phyloP scores from a whole-genome alignment of 2,888 invertebrate genomes.

The Seira sanloemensis region DNA sequence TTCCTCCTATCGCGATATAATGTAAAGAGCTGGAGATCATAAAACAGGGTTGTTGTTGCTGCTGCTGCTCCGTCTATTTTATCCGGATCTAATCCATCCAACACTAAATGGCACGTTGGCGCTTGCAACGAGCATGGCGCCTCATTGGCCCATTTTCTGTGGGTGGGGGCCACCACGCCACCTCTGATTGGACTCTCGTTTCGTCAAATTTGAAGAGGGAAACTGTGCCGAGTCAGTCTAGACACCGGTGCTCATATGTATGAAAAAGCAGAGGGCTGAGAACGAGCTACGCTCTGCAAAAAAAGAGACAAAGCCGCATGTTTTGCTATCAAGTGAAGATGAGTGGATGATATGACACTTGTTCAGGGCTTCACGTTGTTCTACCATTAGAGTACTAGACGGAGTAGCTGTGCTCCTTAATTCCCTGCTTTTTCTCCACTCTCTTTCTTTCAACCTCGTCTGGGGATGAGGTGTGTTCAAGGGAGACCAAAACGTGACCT shows the following conservation, averaged over 20 bases:
- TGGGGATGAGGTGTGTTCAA: too few relatives aligned
- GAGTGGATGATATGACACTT: background rate
- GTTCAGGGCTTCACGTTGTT: constrained; percentile 37
- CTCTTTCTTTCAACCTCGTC: too few relatives aligned
- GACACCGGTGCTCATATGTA: constrained; percentile 36
- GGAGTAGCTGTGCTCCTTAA: constrained; percentile 39
- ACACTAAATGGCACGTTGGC: constrained; percentile 20
- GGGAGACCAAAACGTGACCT: too few relatives aligned
- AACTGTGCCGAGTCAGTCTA: constrained; percentile 23
- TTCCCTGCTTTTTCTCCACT: background rate
- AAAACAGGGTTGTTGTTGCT: background rate
- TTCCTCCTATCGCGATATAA: too few relatives aligned
- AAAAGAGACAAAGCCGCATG: background rate
- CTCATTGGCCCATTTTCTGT: background rate
- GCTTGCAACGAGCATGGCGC: too few relatives aligned
- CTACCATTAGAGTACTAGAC: constrained; percentile 34
- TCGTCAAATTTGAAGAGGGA: constrained; percentile 32
- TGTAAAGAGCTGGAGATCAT: too few relatives aligned
- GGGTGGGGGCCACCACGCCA: constrained; percentile 17
- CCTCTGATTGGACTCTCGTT: constrained; percentile 11
- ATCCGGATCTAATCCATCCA: constrained; percentile 21
- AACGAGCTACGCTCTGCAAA: background rate
- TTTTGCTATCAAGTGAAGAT: background rate
- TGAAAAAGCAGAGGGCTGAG: constrained; percentile 1
- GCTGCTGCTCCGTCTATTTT: background rate